These are phyloP conservation scores for Drosophila prostipennis DNA, from an alignment of 2,888 invertebrate species.

Conservation along the genomic window DNA sequence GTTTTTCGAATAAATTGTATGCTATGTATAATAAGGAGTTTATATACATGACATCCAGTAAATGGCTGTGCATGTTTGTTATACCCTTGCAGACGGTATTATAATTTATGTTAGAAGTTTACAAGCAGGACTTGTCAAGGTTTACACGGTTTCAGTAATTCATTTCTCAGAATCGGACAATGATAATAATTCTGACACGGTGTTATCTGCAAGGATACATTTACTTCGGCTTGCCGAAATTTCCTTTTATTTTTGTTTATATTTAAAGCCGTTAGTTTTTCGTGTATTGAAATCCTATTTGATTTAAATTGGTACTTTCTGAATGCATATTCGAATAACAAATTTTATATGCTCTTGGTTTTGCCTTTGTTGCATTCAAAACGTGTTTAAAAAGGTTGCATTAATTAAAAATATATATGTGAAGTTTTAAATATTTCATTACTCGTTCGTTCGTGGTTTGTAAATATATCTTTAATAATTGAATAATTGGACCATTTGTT, in stretches of 20 bases:
- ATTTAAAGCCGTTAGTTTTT: conserved; percentile 73
- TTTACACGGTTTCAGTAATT: not conserved
- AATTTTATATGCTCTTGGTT: conserved; percentile 16
- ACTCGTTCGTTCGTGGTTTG: conserved; percentile 52
- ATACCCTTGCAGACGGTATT: not conserved
- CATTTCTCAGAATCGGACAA: not conserved
- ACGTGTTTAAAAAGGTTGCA: conserved; percentile 56
- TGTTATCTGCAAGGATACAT: not conserved
- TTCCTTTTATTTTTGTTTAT: not conserved
- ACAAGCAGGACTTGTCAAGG: no score
- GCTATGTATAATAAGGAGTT: conserved; percentile 55
- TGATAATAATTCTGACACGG: not conserved
- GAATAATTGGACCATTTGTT: conserved; percentile 80
- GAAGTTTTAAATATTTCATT: conserved; percentile 33
- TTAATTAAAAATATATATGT: conserved; percentile 67
- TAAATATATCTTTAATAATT: conserved; percentile 61
- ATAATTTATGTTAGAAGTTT: no score
- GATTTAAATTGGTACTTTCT: conserved; percentile 71
- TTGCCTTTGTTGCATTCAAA: conserved; percentile 53
- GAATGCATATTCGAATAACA: conserved; percentile 39
- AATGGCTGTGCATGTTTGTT: conserved; percentile 23
- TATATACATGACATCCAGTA: conserved; percentile 24
- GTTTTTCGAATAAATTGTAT: conserved; percentile 49
- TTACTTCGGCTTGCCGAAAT: not conserved
- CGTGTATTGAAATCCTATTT: conserved; percentile 65